Evolutionary conservation across 2,888 invertebrate species (phyloP), one percentile per base, ranked within the genome.

Genomic region (Congeria kusceri): DNA sequence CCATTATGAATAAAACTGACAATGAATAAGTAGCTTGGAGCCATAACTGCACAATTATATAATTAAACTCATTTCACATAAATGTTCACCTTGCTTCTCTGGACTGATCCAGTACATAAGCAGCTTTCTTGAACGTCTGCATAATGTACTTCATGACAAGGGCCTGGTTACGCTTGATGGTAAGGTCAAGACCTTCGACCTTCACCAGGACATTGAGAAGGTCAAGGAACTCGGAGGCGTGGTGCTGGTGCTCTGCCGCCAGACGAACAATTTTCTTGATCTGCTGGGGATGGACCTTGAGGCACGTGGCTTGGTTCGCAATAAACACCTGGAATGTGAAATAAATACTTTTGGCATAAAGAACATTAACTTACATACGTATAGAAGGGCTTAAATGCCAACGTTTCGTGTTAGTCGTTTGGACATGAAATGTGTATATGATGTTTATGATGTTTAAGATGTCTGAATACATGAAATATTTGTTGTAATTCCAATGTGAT

Each of bases 61-160:
- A n/a, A n/a, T n/a, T n/a, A n/a, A n/a, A n/a, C n/a, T n/a, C n/a
- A n/a, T n/a, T n/a, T n/a, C n/a, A n/a, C n/a, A n/a, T n/a, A n/a
- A n/a, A n/a, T n/a, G n/a, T n/a, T 46, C 64, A 90, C 88, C 87
- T 88, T 18, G 83, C 59, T 39, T 91, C 91, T 61, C 91, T 64
- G 4, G 92, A 87, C 65, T 92, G 91, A 71, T 93, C 92, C 27
- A 93, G 86, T 1, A 92, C 88, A 74, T 90, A 90, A 0, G 92
- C 92, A 7, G 91, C 89, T 82, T 91, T 91, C 68, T 89, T 90
- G 86, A 92, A 92, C 75, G 91, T 91, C 82, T 93, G 93, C 92
- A 93, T 92, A 64, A 93, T 90, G 78, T 92, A 92, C 83, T 93
- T 93, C 91, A 93, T 93, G 7, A 92, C 92, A 18, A 93, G 87